phyloP scores from a whole-genome alignment of 23 tunicate species.

The Halocynthia roretzi region DNA sequence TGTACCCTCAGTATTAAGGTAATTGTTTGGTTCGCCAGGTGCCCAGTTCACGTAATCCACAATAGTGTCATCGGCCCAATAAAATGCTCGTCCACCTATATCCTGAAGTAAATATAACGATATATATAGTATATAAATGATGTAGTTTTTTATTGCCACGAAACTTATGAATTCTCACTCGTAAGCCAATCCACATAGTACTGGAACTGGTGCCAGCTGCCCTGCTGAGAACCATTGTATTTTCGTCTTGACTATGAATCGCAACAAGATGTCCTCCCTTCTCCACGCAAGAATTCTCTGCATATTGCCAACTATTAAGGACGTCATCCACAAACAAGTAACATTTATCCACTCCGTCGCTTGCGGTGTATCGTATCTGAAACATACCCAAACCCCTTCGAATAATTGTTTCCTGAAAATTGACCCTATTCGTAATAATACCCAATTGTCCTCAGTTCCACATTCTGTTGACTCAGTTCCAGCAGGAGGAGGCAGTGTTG shows the following conservation, averaged over 20 bases:
- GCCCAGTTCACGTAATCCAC: constrained; percentile 76
- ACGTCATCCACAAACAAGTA: constrained; percentile 52
- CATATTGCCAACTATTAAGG: constrained; percentile 47
- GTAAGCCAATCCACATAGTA: constrained; percentile 71
- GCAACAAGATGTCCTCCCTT: constrained; percentile 85
- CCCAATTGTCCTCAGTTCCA: constrained; percentile 64
- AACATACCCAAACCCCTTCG: background rate
- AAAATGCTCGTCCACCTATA: constrained; percentile 53
- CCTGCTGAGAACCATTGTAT: constrained; percentile 45
- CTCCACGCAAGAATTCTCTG: constrained; percentile 40
- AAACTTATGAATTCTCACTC: constrained; percentile 29
- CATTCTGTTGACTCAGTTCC: constrained; percentile 64
- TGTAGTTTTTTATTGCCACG: background rate
- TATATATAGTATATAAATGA: background rate
- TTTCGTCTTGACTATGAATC: constrained; percentile 72
- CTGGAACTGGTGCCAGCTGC: constrained; percentile 4
- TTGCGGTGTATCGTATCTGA: constrained; percentile 50
- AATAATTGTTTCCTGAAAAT: background rate
- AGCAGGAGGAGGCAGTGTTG: constrained; percentile 50
- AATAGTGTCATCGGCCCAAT: constrained; percentile 60
- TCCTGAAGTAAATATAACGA: constrained; percentile 30
- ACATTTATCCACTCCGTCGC: constrained; percentile 52
- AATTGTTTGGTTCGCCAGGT: constrained; percentile 89
- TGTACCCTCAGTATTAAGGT: constrained; percentile 76
- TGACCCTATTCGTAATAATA: constrained; percentile 7